These are phyloP conservation scores for Mesorhabditis sp. DNA, from an alignment of 2,888 invertebrate genomes.

Conservation along the genomic window DNA sequence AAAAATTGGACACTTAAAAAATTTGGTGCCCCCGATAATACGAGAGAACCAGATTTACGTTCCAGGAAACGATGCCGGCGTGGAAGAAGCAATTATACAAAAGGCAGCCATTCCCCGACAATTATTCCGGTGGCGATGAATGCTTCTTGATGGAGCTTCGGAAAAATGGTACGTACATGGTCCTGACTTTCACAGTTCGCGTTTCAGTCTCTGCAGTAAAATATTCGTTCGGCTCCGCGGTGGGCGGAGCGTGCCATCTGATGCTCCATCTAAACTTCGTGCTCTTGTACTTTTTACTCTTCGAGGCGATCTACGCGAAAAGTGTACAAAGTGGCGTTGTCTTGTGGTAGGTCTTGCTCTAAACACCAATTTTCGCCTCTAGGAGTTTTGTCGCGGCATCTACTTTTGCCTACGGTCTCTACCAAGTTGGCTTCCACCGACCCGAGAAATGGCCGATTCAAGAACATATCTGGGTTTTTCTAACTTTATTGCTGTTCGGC, in stretches of 20 bases:
- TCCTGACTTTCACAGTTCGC: no score
- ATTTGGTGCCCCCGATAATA: no score
- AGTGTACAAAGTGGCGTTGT: not conserved
- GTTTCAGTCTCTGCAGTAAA: slow-evolving; percentile 72
- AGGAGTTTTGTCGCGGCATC: not conserved
- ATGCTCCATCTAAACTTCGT: slow-evolving; percentile 73
- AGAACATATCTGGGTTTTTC: slow-evolving; percentile 64
- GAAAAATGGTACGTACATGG: slow-evolving; percentile 68
- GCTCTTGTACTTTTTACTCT: slow-evolving; percentile 14
- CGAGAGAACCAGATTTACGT: not conserved
- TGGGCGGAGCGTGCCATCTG: slow-evolving; percentile 74
- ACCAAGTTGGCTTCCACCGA: not conserved
- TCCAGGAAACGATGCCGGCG: slow-evolving; percentile 9
- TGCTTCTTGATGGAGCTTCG: slow-evolving; percentile 79
- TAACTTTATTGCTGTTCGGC: slow-evolving; percentile 80
- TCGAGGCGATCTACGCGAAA: slow-evolving; percentile 10
- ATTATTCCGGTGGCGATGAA: slow-evolving; percentile 79
- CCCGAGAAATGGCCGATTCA: not conserved
- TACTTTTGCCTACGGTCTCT: not conserved
- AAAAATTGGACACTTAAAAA: no score
- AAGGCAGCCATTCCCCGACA: slow-evolving; percentile 81
- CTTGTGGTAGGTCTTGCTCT: not conserved
- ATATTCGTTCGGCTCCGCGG: slow-evolving; percentile 71
- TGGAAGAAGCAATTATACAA: slow-evolving; percentile 89
- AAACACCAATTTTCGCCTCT: not conserved